Percentiles rank a stretch among this genome's conserved stretches.
phyloP scores from a whole-genome alignment of 2,797 vertebrate genomes.

The Basileuterus tristriatus region DNA sequence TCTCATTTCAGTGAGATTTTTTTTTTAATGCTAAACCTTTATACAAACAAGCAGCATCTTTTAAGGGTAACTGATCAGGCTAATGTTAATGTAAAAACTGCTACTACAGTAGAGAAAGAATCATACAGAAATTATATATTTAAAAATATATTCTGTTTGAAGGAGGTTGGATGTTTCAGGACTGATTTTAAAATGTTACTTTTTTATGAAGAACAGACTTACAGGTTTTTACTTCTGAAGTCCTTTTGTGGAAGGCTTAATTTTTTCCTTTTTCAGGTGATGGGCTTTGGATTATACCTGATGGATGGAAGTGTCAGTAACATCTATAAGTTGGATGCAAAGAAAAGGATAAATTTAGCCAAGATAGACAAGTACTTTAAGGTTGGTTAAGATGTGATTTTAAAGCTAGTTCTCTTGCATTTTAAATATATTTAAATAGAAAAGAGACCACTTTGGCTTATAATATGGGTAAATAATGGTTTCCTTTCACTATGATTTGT shows the following conservation, averaged over 20 bases:
- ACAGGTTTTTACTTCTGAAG: neutral
- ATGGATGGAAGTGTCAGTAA: slow-evolving; percentile 97
- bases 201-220: neutral
- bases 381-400: slow-evolving; percentile 68
- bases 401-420: neutral
- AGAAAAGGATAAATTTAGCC: slow-evolving; percentile 96
- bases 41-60: neutral
- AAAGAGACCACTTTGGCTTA: neutral
- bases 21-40: neutral
- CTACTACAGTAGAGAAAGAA: neutral
- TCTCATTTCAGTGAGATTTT: neutral
- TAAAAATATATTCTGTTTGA: neutral
- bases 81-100: neutral
- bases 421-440: neutral
- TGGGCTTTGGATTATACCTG: slow-evolving; percentile 97
- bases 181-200: neutral
- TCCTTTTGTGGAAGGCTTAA: neutral
- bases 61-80: neutral
- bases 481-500: neutral
- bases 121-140: neutral
- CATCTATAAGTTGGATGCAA: slow-evolving; percentile 97
- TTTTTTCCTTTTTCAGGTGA: slow-evolving; percentile 81
- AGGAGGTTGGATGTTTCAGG: neutral
- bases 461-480: neutral
- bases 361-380: slow-evolving; percentile 99